A percentile compares a stretch with the other conserved stretches of the same genome.
Evolutionary conservation across 2,888 invertebrate species (phyloP).

Genomic region (Agrilus mali): DNA sequence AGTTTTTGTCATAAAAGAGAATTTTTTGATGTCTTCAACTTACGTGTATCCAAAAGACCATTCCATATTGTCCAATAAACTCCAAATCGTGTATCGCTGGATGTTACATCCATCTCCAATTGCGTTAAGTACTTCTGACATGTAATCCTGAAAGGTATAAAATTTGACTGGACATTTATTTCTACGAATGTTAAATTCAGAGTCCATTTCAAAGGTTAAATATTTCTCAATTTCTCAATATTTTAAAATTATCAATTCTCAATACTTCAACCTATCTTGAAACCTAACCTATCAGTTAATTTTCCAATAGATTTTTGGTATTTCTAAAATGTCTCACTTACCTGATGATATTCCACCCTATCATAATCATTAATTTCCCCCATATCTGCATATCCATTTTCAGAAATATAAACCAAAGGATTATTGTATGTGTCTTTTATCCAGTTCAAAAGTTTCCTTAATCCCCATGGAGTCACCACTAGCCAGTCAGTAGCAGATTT

Average conservation of each 20-base stretch:
- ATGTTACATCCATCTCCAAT: slow-evolving; percentile 45
- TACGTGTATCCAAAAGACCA: slow-evolving; percentile 55
- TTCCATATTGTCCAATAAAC: slow-evolving; percentile 70
- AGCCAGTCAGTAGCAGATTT: slow-evolving; percentile 38
- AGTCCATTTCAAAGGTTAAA: too few species aligned
- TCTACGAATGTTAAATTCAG: too few species aligned
- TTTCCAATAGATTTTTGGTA: too few species aligned
- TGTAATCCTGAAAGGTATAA: slow-evolving; percentile 27
- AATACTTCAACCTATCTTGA: too few species aligned
- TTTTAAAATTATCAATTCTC: too few species aligned
- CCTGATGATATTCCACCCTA: slow-evolving; percentile 31
- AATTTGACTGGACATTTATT: too few species aligned
- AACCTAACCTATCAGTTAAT: too few species aligned
- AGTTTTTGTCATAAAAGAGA: too few species aligned
- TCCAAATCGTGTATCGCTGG: slow-evolving; percentile 62
- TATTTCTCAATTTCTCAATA: too few species aligned
- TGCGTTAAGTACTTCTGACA: slow-evolving; percentile 36
- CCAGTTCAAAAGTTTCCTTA: slow-evolving; percentile 43
- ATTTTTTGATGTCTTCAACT: not conserved
- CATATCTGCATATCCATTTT: slow-evolving; percentile 44
- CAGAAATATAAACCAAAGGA: slow-evolving; percentile 43
- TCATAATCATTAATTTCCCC: slow-evolving; percentile 38
- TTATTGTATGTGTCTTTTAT: slow-evolving; percentile 31
- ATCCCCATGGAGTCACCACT: slow-evolving; percentile 45
- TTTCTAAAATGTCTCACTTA: too few species aligned